These are phyloP conservation scores for Pholis gunnellus DNA, from an alignment of 2,113 vertebrate genomes.

Conservation along the genomic window DNA sequence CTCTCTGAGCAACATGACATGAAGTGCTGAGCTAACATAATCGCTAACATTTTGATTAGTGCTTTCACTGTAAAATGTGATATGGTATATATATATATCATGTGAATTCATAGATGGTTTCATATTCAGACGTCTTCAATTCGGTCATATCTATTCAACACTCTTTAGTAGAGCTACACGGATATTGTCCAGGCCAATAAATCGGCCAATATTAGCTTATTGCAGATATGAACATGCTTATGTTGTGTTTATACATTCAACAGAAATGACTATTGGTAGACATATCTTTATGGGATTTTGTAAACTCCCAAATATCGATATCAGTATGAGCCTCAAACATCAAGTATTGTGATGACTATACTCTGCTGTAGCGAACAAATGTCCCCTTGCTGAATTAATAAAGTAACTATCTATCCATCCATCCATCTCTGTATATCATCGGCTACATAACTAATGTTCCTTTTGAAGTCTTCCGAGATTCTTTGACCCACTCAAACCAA, in stretches of 20 bases:
- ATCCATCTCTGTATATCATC: not conserved
- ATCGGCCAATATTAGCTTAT: not conserved
- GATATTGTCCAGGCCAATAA: not conserved
- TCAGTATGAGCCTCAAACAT: not conserved
- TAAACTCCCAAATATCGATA: not conserved
- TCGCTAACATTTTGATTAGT: not conserved
- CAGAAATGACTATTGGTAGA: not conserved
- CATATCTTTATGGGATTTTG: not conserved
- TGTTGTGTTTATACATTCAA: not conserved
- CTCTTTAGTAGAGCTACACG: not conserved
- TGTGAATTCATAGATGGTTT: not conserved
- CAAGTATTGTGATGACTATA: not conserved
- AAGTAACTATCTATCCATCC: no score
- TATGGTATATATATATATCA: no score
- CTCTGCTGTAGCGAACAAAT: no score
- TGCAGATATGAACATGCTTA: not conserved
- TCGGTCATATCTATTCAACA: not conserved
- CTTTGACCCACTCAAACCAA: constrained; percentile 11
- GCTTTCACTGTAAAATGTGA: not conserved
- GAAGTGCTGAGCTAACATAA: not conserved
- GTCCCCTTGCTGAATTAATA: no score
- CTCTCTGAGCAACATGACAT: not conserved
- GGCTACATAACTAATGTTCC: not conserved
- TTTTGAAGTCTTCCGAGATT: not conserved
- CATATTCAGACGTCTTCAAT: not conserved